Conservation (phyloP, 2,113 vertebrate species). For the Solenodon paradoxus region DNA sequence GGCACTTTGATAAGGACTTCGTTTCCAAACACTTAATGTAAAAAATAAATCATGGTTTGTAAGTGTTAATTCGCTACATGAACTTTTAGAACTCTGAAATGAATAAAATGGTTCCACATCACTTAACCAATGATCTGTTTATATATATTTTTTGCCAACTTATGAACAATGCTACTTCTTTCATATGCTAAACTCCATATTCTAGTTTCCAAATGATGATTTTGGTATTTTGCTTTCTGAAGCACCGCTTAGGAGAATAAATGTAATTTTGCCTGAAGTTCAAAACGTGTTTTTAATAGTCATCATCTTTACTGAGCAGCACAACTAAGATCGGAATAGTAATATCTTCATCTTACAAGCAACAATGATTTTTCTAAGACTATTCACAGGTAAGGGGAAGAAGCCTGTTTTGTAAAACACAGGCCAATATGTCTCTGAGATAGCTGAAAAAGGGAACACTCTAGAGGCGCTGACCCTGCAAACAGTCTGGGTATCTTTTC, state of each 20-base stretch:
- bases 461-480: neutral
- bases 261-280: neutral
- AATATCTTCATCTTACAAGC: constrained; percentile 25
- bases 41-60: constrained; percentile 55
- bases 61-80: neutral
- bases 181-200: constrained; percentile 54
- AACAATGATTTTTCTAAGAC: neutral
- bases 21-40: constrained; percentile 49
- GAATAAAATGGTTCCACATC: constrained; percentile 48
- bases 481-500: constrained; percentile 9
- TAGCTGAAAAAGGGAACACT: neutral
- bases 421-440: neutral
- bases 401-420: neutral
- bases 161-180: constrained; percentile 45
- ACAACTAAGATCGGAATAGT: constrained; percentile 20
- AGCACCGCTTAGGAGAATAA: neutral
- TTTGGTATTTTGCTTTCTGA: constrained; percentile 42
- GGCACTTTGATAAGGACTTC: neutral
- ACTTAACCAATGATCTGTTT: constrained; percentile 56
- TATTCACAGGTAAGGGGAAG: neutral
- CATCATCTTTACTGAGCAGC: neutral
- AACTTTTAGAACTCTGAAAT: constrained; percentile 40
- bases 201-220: constrained; percentile 35
- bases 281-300: constrained; percentile 1
- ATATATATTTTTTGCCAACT: constrained; percentile 27